Evolutionary conservation across 2,888 invertebrate species (phyloP).

Genomic region (Copidosoma aretas): DNA sequence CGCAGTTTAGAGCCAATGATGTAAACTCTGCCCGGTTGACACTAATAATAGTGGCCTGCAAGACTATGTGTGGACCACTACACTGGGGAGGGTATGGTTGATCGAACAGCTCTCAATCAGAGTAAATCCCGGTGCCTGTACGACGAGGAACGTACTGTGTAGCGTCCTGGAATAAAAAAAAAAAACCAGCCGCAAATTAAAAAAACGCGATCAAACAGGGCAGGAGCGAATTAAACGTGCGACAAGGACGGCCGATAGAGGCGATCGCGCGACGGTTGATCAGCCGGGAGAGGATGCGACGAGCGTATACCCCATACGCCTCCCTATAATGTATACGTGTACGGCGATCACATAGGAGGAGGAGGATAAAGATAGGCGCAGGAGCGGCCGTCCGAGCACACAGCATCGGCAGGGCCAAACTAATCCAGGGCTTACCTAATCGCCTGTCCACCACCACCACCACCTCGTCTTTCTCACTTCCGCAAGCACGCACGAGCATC

Average conservation of each 20-base stretch:
- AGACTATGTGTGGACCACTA: no score
- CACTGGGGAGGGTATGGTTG: no score
- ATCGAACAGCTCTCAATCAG: no score
- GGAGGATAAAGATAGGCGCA: slow-evolving; percentile 19
- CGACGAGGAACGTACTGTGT: no score
- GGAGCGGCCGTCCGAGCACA: not conserved
- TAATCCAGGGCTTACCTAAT: slow-evolving; percentile 63
- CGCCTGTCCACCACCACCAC: slow-evolving; percentile 54
- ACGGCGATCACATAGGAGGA: not conserved
- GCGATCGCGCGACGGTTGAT: not conserved
- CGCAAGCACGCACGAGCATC: not conserved
- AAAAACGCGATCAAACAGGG: no score
- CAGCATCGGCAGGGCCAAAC: slow-evolving; percentile 41
- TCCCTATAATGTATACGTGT: not conserved
- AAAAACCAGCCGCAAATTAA: no score
- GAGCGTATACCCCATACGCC: no score
- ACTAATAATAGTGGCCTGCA: no score
- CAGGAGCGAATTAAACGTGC: not conserved
- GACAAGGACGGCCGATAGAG: not conserved
- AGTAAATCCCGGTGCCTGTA: no score
- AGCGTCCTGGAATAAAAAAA: no score
- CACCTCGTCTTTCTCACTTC: slow-evolving; percentile 39
- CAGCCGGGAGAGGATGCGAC: not conserved
- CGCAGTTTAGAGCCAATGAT: no score
- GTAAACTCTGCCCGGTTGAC: no score